phyloP scores from a whole-genome alignment of 2,888 invertebrate genomes.

The Lasioglossum zephyrum region DNA sequence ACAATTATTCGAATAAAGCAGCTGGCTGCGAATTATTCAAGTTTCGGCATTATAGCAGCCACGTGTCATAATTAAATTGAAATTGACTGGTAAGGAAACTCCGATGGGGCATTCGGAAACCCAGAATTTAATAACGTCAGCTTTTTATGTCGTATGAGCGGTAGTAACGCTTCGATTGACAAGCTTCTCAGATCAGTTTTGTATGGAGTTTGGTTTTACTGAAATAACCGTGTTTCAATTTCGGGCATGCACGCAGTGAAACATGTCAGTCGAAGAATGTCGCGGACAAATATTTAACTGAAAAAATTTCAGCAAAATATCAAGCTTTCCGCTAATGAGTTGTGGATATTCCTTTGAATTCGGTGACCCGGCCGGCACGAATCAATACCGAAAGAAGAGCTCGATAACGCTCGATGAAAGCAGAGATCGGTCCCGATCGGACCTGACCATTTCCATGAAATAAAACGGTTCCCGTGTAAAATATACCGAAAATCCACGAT shows the following conservation, averaged over 20 bases:
- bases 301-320: not conserved
- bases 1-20: not conserved
- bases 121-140: not conserved
- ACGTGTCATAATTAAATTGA: not conserved
- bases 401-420: constrained; percentile 7
- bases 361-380: not conserved
- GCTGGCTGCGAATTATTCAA: not conserved
- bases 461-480: not conserved
- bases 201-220: not conserved
- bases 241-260: not conserved
- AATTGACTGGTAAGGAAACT: not conserved
- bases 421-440: not conserved
- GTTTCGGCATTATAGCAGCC: not conserved
- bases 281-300: not conserved
- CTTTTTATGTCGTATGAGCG: not conserved
- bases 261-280: not conserved
- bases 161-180: not conserved
- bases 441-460: not conserved
- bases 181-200: not conserved
- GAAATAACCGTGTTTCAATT: not conserved
- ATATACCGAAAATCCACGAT: constrained; percentile 9
- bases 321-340: not conserved
- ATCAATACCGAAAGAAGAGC: not conserved
- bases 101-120: not conserved
- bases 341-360: not conserved